Evolutionary conservation across 2,888 invertebrate species (phyloP).

Genomic region (Chironomus tentans): DNA sequence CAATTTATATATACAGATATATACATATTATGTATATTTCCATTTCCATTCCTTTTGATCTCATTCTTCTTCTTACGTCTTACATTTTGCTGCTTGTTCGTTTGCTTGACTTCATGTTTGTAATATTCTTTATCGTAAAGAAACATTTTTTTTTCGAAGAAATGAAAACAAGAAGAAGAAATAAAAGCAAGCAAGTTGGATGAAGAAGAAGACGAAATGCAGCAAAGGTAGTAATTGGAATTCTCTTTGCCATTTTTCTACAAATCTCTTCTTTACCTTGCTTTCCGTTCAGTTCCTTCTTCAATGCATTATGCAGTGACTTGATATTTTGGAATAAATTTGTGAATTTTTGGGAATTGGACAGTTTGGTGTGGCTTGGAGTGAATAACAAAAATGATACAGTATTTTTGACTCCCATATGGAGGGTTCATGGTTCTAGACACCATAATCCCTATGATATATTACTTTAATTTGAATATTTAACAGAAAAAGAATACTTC

Average conservation of each 20-base stretch:
- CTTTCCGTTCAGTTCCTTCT: not conserved
- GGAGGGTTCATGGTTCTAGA: too few species aligned
- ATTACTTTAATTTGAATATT: too few species aligned
- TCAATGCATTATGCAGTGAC: not conserved
- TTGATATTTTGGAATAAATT: too few species aligned
- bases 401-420: too few species aligned
- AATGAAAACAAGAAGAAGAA: not conserved
- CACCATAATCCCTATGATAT: too few species aligned
- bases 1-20: not conserved
- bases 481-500: too few species aligned
- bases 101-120: constrained; percentile 3
- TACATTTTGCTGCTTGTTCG: too few species aligned
- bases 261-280: not conserved
- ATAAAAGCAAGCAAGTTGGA: too few species aligned
- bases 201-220: not conserved
- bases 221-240: constrained; percentile 12
- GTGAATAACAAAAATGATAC: too few species aligned
- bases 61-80: not conserved
- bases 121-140: not conserved
- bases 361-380: too few species aligned
- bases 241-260: constrained; percentile 2
- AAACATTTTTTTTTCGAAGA: not conserved
- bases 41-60: constrained; percentile 6
- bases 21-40: not conserved
- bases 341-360: too few species aligned